Percentiles rank a stretch among this genome's conserved stretches.
These are phyloP conservation scores for Troglohyphantes excavatus DNA, from an alignment of 2,888 invertebrate genomes.

Conservation along the genomic window DNA sequence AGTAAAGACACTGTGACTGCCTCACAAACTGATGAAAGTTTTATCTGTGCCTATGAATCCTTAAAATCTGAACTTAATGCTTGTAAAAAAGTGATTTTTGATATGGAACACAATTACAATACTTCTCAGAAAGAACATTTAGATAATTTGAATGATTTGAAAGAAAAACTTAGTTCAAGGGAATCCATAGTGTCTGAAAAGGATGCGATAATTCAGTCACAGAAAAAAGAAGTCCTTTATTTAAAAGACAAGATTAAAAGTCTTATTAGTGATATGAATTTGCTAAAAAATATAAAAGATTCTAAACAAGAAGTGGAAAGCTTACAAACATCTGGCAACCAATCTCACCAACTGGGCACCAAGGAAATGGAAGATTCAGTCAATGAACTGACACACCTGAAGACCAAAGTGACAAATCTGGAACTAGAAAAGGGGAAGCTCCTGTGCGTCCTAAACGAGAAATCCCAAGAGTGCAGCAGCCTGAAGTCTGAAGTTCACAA, in stretches of 20 bases:
- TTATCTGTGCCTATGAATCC: slow-evolving; percentile 2
- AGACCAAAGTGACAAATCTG: slow-evolving; percentile 75
- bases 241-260: slow-evolving; percentile 10
- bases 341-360: not conserved
- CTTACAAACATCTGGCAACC: not conserved
- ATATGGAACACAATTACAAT: slow-evolving; percentile 83
- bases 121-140: slow-evolving; percentile 90
- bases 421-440: slow-evolving; percentile 83
- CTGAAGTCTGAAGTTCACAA: slow-evolving; percentile 83
- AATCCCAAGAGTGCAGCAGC: slow-evolving; percentile 82
- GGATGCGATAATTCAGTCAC: slow-evolving; percentile 29
- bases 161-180: slow-evolving; percentile 18
- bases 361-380: not conserved
- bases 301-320: not conserved
- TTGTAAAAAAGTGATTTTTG: slow-evolving; percentile 85
- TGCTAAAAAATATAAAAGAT: slow-evolving; percentile 12
- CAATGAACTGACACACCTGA: slow-evolving; percentile 33
- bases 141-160: slow-evolving; percentile 85
- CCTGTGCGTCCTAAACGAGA: slow-evolving; percentile 83
- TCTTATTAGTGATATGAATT: slow-evolving; percentile 22
- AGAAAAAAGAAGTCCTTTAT: slow-evolving; percentile 42
- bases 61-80: slow-evolving; percentile 24
- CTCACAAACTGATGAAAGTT: slow-evolving; percentile 40
- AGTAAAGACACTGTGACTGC: not conserved
- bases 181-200: slow-evolving; percentile 31